Conservation (phyloP, 2,113 vertebrate genomes). For the Ia io region DNA sequence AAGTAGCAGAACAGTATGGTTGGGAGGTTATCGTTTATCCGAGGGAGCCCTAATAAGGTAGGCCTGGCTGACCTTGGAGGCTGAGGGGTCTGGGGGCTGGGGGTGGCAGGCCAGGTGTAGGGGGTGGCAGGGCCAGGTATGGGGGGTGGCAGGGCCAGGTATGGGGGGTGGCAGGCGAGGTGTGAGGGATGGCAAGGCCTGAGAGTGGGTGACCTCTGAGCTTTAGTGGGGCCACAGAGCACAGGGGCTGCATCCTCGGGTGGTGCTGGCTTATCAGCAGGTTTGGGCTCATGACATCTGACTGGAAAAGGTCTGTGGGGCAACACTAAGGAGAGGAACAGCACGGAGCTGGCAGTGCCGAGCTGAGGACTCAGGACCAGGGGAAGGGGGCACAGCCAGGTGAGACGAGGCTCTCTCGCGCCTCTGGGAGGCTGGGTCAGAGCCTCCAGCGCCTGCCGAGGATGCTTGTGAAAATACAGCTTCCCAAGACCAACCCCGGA, state of each 20-base stretch:
- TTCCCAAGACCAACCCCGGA: not conserved
- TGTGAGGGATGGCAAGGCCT: not conserved
- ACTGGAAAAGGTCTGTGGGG: not conserved
- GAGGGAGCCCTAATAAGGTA: not conserved
- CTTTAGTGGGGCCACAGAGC: not conserved
- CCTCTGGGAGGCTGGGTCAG: not conserved
- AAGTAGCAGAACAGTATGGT: not conserved
- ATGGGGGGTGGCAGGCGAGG: too few species aligned
- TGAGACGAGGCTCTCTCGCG: not conserved
- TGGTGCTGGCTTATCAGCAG: not conserved
- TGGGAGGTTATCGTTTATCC: not conserved
- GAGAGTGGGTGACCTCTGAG: not conserved
- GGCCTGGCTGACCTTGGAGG: not conserved
- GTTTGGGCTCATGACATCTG: not conserved
- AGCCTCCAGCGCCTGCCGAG: rapidly evolving
- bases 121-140: too few species aligned
- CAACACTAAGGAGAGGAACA: not conserved
- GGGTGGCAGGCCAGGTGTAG: not conserved
- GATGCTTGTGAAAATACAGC: not conserved
- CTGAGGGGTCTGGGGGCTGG: not conserved
- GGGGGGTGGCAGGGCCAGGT: too few species aligned
- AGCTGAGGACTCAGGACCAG: not conserved
- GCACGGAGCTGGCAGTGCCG: not conserved
- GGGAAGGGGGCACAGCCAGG: not conserved
- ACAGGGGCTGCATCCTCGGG: not conserved